Evolutionary conservation across 2,113 vertebrate species (phyloP).

Genomic region (Hepsetus odoe): DNA sequence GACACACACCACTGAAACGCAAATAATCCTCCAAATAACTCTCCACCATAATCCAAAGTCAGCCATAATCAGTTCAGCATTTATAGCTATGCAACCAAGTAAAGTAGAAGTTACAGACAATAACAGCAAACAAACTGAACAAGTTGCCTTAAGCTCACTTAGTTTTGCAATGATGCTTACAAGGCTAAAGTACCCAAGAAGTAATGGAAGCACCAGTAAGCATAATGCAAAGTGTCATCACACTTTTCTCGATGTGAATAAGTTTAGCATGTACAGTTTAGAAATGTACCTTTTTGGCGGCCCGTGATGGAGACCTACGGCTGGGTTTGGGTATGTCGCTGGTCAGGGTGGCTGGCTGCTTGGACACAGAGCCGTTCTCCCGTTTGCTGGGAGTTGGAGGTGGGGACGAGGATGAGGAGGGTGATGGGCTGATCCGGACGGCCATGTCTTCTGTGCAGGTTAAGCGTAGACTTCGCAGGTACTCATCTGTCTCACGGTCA

Average conservation of each 20-base stretch:
- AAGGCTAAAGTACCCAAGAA: too few relatives aligned
- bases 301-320: conserved; percentile 77
- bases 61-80: background rate
- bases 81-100: too few relatives aligned
- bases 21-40: background rate
- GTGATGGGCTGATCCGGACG: conserved; percentile 51
- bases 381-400: conserved; percentile 48
- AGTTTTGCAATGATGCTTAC: too few relatives aligned
- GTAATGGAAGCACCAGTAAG: too few relatives aligned
- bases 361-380: conserved; percentile 67
- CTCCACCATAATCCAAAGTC: background rate
- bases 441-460: conserved; percentile 88
- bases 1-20: background rate
- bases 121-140: too few relatives aligned
- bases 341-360: conserved; percentile 49
- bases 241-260: too few relatives aligned
- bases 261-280: background rate
- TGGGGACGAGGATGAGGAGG: background rate
- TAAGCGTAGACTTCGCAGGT: conserved; percentile 83
- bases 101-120: too few relatives aligned
- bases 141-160: too few relatives aligned
- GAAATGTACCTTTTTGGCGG: conserved; percentile 82
- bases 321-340: conserved; percentile 72
- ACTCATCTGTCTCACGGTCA: conserved; percentile 90
- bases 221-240: too few relatives aligned